Percentiles rank a stretch among this genome's conserved stretches.
These are phyloP conservation scores for Volucella bombylans DNA, from an alignment of 2,888 invertebrate genomes.

Conservation along the genomic window DNA sequence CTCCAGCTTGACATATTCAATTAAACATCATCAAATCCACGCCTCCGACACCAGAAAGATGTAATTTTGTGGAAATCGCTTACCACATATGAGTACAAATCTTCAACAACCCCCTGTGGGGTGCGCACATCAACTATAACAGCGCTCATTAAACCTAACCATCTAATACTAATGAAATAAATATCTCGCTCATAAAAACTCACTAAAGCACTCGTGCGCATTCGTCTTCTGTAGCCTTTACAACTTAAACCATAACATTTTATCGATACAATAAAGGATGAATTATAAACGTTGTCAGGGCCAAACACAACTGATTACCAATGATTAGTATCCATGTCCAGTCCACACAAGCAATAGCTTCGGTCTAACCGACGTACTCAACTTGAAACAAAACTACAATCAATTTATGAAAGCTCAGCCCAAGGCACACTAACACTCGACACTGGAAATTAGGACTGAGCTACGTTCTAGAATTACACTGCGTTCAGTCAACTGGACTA, in stretches of 20 bases:
- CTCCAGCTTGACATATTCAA: constrained; percentile 25
- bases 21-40: constrained; percentile 23
- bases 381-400: constrained; percentile 31
- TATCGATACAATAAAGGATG: constrained; percentile 57
- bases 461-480: constrained; percentile 58
- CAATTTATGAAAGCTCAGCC: constrained; percentile 42
- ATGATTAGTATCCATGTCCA: constrained; percentile 62
- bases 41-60: constrained; percentile 22
- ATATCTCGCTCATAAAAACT: constrained; percentile 55
- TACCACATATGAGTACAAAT: constrained; percentile 7
- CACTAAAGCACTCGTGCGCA: constrained; percentile 27
- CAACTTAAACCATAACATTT: constrained; percentile 48
- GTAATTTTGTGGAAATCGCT: constrained; percentile 25
- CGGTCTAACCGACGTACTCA: background rate
- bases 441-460: constrained; percentile 25
- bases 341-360: constrained; percentile 23
- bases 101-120: constrained; percentile 20
- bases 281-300: constrained; percentile 60
- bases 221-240: constrained; percentile 44
- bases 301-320: constrained; percentile 45
- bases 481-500: constrained; percentile 46
- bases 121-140: constrained; percentile 29
- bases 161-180: constrained; percentile 52
- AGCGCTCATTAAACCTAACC: constrained; percentile 41
- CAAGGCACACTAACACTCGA: constrained; percentile 1